A percentile compares a stretch with the other conserved stretches of the same genome.
These are phyloP conservation scores for Helicoverpa armigera DNA, from an alignment of 1,140 invertebrate genomes.

Conservation along the genomic window DNA sequence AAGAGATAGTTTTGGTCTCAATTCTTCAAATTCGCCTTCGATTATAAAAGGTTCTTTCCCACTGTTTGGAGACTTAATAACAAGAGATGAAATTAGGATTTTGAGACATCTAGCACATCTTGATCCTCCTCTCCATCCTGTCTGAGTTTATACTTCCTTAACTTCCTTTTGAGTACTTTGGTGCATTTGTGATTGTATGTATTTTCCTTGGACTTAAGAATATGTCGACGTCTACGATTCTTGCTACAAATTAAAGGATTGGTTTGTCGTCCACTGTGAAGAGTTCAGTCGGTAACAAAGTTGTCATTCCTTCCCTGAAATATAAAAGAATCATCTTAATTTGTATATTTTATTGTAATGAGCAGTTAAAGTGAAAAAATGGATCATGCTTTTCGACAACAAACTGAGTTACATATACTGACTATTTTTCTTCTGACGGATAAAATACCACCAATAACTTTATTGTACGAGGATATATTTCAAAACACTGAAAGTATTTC, in stretches of 20 bases:
- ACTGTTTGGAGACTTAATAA: constrained; percentile 71
- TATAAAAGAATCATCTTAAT: constrained; percentile 24
- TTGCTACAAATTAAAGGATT: constrained; percentile 26
- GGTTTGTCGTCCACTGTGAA: constrained; percentile 36
- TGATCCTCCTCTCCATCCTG: constrained; percentile 78
- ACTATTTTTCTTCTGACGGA: neutral
- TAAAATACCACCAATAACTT: neutral
- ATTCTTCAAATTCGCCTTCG: constrained; percentile 53
- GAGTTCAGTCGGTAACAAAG: constrained; percentile 43
- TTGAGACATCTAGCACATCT: constrained; percentile 79
- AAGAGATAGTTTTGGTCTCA: constrained; percentile 73
- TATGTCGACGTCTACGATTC: constrained; percentile 56
- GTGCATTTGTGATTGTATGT: constrained; percentile 67
- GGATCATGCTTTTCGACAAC: too few species aligned
- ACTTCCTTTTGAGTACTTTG: constrained; percentile 71
- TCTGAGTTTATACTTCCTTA: constrained; percentile 79
- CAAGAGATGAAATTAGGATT: constrained; percentile 66
- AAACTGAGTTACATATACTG: too few species aligned
- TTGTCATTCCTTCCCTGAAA: constrained; percentile 65
- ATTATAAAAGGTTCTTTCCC: constrained; percentile 46
- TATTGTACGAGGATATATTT: too few species aligned
- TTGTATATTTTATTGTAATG: neutral
- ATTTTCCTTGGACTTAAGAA: constrained; percentile 72
- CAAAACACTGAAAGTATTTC: neutral
- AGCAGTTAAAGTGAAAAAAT: too few species aligned